phyloP scores from a whole-genome alignment of 2,797 vertebrate species.

The Semaprochilodus insignis region DNA sequence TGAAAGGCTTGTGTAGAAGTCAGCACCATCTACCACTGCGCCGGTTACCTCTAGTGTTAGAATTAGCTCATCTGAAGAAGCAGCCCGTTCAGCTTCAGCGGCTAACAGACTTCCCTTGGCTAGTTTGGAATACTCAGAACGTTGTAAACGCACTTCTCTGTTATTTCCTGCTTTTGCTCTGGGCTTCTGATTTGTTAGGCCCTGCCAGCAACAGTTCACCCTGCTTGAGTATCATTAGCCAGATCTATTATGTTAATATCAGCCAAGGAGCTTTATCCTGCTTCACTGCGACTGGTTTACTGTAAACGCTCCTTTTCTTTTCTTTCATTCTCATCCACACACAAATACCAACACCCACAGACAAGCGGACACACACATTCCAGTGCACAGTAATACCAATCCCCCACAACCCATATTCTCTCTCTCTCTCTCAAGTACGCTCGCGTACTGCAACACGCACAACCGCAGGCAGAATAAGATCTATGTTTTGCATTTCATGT shows the following conservation, averaged over 20 bases:
- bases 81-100: too few relatives aligned
- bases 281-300: neutral
- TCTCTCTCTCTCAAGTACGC: neutral
- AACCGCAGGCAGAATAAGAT: neutral
- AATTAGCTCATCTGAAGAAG: too few relatives aligned
- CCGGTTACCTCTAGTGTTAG: too few relatives aligned
- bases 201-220: too few relatives aligned
- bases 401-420: neutral
- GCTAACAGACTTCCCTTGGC: neutral
- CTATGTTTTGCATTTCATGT: neutral
- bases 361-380: neutral
- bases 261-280: neutral
- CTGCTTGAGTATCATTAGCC: neutral
- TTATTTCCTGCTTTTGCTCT: neutral
- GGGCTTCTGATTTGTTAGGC: too few relatives aligned
- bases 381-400: slow-evolving; percentile 16
- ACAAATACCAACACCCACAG: slow-evolving; percentile 21
- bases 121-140: neutral
- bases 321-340: neutral
- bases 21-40: too few relatives aligned
- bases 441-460: neutral
- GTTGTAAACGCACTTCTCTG: neutral
- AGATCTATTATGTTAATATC: neutral
- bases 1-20: too few relatives aligned
- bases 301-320: slow-evolving; percentile 4